Base-by-base conservation (phyloP, 2,888 invertebrate species). In the Cantharis nigra region DNA sequence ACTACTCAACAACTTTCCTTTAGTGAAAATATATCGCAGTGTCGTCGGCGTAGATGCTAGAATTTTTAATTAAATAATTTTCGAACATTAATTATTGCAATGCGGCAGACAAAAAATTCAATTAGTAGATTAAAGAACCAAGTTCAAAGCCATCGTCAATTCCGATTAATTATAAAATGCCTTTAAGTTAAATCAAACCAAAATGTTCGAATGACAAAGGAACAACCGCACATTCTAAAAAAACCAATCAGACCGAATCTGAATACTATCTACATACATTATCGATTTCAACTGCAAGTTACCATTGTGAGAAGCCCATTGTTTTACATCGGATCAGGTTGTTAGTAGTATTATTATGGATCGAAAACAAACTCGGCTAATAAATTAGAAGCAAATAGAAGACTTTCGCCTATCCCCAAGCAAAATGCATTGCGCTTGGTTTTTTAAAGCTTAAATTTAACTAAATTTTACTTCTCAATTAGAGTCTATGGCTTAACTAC, bases 231-330 rank as follows among this genome's bases (percentile, higher is more conserved):
- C 65, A 62, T 26, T 11, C 20, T 63, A 64, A 77, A 77, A 73
- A 74, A 71, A 71, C 28, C 69, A 71, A 77, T 77, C 77, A 77
- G 62, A 69, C 70, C 74, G 63, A 63, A 77, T 77, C 74, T 77
- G 77, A 77, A 77, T 77, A 74, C 71, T 72, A 74, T 78, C 74
- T 78, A 80, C 79, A 80, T 80, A 81, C 74, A 79, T 81, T 81
- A 78, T 78, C 74, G 81, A 79, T 81, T 79, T 77, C 70, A 75
- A 74, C 70, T 71, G 69, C 78, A 75, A 79, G 78, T 77, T 79
- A 80, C 81, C 79, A 82, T 82, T 82, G 82, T 82, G 79, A 81
- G 80, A 79, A 78, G 78, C 76, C 81, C 78, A 79, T 82, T 82
- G 82, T 82, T 82, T 81, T 73, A 70, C 79, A 80, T 79, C 81